Evolutionary conservation across 2,888 invertebrate species (phyloP).

Genomic region (Leptopterna dolabrata): DNA sequence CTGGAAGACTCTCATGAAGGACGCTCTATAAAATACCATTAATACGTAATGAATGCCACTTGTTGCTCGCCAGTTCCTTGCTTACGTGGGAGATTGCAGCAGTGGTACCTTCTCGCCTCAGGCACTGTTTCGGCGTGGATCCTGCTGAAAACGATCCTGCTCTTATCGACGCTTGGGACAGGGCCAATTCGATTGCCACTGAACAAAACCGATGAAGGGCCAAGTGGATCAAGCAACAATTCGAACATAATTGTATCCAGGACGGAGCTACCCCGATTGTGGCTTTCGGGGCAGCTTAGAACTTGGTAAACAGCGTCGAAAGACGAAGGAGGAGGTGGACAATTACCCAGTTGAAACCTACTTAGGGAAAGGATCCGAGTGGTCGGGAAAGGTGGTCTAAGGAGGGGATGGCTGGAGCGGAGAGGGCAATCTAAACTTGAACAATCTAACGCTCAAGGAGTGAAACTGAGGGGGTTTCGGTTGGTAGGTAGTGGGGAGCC

Average conservation of each 20-base stretch:
- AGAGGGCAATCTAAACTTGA: conserved; percentile 7
- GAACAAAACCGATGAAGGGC: neutral
- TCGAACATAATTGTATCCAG: neutral
- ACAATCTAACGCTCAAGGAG: conserved; percentile 3
- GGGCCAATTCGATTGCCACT: neutral
- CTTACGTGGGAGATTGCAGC: no score
- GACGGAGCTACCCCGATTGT: neutral
- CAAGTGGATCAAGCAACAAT: neutral
- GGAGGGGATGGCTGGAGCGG: neutral
- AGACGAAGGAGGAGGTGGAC: neutral
- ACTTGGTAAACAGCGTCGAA: neutral
- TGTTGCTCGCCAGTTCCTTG: no score
- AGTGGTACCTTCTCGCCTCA: no score
- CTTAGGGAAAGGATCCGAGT: neutral
- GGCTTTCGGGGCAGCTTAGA: neutral
- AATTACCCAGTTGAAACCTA: conserved; percentile 3
- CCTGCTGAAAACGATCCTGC: neutral
- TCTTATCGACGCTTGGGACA: neutral
- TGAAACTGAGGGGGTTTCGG: neutral
- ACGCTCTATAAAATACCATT: no score
- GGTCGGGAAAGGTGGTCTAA: neutral
- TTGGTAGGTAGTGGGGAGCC: neutral
- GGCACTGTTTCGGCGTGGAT: no score
- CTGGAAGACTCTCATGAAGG: no score
- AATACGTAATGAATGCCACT: no score